phyloP scores from a whole-genome alignment of 2,113 vertebrate genomes.

The Mirza zaza region DNA sequence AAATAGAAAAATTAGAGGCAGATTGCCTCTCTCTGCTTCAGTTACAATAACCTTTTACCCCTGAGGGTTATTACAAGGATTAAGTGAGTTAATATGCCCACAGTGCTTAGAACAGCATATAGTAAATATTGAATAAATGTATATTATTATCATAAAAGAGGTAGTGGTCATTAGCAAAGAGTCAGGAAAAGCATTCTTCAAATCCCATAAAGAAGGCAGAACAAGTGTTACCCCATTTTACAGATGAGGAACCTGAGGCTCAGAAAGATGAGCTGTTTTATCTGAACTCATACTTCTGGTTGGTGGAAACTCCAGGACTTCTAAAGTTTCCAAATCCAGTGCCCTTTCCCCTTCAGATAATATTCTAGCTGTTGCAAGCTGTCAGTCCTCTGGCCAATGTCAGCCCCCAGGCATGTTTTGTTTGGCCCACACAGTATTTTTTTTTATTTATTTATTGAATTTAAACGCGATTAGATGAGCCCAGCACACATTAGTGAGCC shows the following conservation, averaged over 20 bases:
- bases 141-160: neutral
- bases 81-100: neutral
- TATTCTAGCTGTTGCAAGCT: neutral
- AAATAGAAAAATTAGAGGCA: no score
- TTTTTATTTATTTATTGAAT: neutral
- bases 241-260: neutral
- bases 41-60: neutral
- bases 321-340: neutral
- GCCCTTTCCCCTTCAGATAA: neutral
- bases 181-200: constrained; percentile 1
- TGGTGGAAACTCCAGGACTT: neutral
- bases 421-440: neutral
- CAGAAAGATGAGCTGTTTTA: neutral
- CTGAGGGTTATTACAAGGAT: neutral
- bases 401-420: neutral
- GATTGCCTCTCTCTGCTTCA: neutral
- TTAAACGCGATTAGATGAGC: neutral
- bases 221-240: neutral
- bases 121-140: neutral
- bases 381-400: neutral
- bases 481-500: neutral
- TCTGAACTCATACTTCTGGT: neutral
- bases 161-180: neutral
- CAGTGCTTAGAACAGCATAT: neutral
- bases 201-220: neutral